Base-by-base conservation (phyloP, 2,113 vertebrate genomes). In the Helogale parvula region DNA sequence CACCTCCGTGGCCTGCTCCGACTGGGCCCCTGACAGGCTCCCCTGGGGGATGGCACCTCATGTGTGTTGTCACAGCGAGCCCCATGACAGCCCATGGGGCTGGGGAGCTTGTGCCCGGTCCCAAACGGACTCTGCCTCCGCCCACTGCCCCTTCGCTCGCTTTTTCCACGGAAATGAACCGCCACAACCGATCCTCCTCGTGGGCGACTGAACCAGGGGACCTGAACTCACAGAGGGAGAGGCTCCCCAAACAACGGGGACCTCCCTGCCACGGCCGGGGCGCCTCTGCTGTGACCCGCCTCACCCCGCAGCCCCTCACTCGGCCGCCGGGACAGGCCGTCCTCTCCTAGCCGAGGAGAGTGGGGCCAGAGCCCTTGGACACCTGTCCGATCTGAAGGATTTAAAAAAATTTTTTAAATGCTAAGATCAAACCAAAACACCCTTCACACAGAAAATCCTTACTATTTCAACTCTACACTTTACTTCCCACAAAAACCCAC, bases 71-170 rank as follows among this genome's bases (percentile, higher is more conserved):
- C 80, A 1, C 13, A 4, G n/a, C 80, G 12, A 13, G 45, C 23
- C 85, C 60, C 41, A 29, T n/a, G 87, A 14, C 54, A 9, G 57
- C 33, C 31, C 47, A 7, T 0, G 1, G 77, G 29, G 57, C 66
- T 5, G 4, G 45, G 54, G 23, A 60, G 77, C 77, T 50, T 25
- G 7, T 1, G 29, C 33, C 35, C 65, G 5, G 23, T 7, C 21
- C 79, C 60, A 60, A 23, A 0, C 0, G 6, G 68, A 41, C 66
- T 31, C 45, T 0, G 3, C 29, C 23, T 7, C 29, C 17, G 0
- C 0, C 2, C 52, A 33, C 83, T 21, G 60, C 35, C 47, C 27
- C 17, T 57, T 63, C 31, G 9, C 35, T 47, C 35, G 33, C 10
- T 33, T 8, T 65, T 91, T 74, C 82, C 33, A 2, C 38, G 5